These are phyloP conservation scores for Lepidocolaptes lacrymiger DNA, from an alignment of 2,797 vertebrate species.

Conservation along the genomic window DNA sequence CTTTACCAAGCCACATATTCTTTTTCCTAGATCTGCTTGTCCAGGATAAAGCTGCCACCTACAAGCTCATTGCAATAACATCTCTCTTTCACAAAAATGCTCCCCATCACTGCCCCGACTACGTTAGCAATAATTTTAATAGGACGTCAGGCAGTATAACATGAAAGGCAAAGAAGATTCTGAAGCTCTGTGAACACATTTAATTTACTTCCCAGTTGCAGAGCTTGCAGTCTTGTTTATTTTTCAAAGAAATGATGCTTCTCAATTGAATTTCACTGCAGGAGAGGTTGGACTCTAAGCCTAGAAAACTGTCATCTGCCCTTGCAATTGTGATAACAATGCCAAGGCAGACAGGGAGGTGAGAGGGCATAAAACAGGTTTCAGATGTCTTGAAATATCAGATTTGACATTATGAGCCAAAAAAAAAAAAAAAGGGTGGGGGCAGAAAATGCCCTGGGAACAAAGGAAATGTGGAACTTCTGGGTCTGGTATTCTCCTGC, in stretches of 20 bases:
- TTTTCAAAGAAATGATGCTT: conserved; percentile 47
- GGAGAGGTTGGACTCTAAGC: conserved; percentile 15
- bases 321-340: conserved; percentile 76
- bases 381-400: background rate
- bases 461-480: background rate
- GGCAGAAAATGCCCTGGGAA: background rate
- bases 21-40: background rate
- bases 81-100: conserved; percentile 1
- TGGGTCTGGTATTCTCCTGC: background rate
- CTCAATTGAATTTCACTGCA: conserved; percentile 22
- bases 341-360: conserved; percentile 71
- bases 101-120: background rate
- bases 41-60: conserved; percentile 6
- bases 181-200: conserved; percentile 45
- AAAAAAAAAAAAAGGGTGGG: background rate
- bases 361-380: conserved; percentile 6
- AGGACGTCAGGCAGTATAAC: conserved; percentile 21
- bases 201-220: conserved; percentile 49
- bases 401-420: background rate
- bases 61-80: background rate
- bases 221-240: conserved; percentile 56
- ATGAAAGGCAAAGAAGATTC: conserved; percentile 40
- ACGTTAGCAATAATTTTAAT: conserved; percentile 49
- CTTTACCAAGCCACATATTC: background rate
- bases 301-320: conserved; percentile 36